Evolutionary conservation across 2,797 vertebrate species (phyloP).

Genomic region (Sebastes cheni): DNA sequence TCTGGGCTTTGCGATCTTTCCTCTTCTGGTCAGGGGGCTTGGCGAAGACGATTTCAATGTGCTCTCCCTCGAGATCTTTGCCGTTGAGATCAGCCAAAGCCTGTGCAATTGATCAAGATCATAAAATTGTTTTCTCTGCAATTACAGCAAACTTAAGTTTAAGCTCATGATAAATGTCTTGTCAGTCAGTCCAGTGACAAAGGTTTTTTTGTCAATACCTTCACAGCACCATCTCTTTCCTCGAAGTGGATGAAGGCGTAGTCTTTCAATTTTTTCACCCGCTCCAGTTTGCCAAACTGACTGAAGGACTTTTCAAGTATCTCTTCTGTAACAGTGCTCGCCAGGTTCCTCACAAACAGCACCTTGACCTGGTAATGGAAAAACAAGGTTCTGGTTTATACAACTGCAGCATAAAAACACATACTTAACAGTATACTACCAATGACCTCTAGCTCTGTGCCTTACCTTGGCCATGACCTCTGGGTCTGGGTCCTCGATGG

Average conservation of each 20-base stretch:
- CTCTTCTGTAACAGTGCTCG: constrained; percentile 97
- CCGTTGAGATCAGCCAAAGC: constrained; percentile 98
- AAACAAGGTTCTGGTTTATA: not conserved
- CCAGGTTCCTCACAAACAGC: constrained; percentile 97
- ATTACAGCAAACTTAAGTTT: not conserved
- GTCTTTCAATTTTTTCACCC: constrained; percentile 99
- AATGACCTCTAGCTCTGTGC: not conserved
- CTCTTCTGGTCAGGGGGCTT: constrained; percentile 99
- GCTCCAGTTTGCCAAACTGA: constrained; percentile 96
- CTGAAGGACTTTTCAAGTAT: constrained; percentile 98
- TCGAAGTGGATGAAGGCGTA: constrained; percentile 99
- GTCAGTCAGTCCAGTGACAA: not conserved
- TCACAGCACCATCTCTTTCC: constrained; percentile 96
- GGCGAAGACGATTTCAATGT: constrained; percentile 99
- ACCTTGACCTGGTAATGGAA: constrained; percentile 90
- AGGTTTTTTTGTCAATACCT: constrained; percentile 79
- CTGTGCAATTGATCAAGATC: constrained; percentile 76
- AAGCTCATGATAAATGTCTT: not conserved
- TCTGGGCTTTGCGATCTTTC: constrained; percentile 98
- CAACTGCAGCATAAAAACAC: not conserved
- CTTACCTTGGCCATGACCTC: constrained; percentile 99
- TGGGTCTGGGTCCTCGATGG: constrained; percentile 98
- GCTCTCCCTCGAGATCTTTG: constrained; percentile 97
- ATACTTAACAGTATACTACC: not conserved
- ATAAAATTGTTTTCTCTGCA: not conserved